phyloP scores from a whole-genome alignment of 2,113 vertebrate genomes.

The Prietella phreatophila region DNA sequence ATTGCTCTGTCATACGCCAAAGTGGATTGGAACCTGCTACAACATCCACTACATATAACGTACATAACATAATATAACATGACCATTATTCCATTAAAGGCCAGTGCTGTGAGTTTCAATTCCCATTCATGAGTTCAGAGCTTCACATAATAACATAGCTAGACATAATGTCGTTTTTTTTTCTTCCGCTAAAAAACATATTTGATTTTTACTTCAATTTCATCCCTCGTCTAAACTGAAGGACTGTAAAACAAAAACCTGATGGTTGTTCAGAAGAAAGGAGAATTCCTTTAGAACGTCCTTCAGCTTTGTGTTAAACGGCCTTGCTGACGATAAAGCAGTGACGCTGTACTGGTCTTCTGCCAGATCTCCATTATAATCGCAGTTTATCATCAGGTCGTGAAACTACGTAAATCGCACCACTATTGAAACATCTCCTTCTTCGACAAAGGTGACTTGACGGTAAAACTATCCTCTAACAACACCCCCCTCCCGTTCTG shows the following conservation, averaged over 20 bases:
- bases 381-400: slow-evolving; percentile 53
- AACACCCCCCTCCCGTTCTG: neutral
- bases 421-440: slow-evolving; percentile 30
- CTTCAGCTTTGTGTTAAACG: slow-evolving; percentile 40
- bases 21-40: neutral
- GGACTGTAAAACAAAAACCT: neutral
- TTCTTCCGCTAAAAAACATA: neutral
- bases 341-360: slow-evolving; percentile 42
- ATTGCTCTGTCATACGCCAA: too few relatives aligned
- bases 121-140: neutral
- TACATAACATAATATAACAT: neutral
- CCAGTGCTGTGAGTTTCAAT: neutral
- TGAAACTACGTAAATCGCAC: slow-evolving; percentile 43
- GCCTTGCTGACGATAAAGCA: slow-evolving; percentile 51
- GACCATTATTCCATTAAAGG: neutral
- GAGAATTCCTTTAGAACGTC: neutral
- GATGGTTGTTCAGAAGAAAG: neutral
- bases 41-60: neutral
- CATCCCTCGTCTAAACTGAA: neutral
- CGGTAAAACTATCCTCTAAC: slow-evolving; percentile 3
- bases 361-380: slow-evolving; percentile 60
- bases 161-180: neutral
- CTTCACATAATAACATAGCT: neutral
- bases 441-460: slow-evolving; percentile 34
- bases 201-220: neutral